Conservation (phyloP, 1,140 invertebrate genomes). For the Halictus rubicundus region DNA sequence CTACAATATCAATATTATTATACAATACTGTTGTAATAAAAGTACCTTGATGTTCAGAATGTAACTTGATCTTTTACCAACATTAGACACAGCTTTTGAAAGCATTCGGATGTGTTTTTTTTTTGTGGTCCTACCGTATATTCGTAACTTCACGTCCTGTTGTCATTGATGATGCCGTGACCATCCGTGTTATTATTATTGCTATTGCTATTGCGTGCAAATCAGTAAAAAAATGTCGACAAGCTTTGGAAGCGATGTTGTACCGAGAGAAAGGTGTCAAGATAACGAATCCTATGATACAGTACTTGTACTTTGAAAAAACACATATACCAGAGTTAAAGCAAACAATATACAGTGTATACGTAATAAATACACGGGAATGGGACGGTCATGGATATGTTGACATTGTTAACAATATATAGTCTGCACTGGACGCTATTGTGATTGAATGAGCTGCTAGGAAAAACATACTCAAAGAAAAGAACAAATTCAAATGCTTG, state of each 20-base stretch:
- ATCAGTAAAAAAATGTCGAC: slow-evolving; percentile 69
- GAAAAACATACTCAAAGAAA: neutral
- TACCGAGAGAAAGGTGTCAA: slow-evolving; percentile 72
- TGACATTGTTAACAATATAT: neutral
- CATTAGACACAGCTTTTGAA: neutral
- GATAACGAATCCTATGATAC: slow-evolving; percentile 30
- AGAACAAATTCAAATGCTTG: neutral
- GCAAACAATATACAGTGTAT: neutral
- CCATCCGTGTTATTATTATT: slow-evolving; percentile 67
- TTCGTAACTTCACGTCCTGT: slow-evolving; percentile 40
- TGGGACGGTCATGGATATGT: neutral
- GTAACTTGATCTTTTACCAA: neutral
- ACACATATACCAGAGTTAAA: slow-evolving; percentile 23
- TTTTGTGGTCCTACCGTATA: slow-evolving; percentile 1
- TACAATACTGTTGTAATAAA: slow-evolving; percentile 1
- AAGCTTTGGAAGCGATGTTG: slow-evolving; percentile 66
- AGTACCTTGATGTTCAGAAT: neutral
- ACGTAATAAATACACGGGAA: neutral
- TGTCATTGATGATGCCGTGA: slow-evolving; percentile 57
- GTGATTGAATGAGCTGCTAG: neutral
- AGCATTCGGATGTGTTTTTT: slow-evolving; percentile 1
- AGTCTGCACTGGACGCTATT: neutral
- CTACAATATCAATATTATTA: neutral
- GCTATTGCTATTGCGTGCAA: slow-evolving; percentile 74
- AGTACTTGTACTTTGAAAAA: slow-evolving; percentile 12